Evolutionary conservation across 2,888 invertebrate species (phyloP), one percentile per base, ranked within the genome.

Genomic region (Xylocampa areola): DNA sequence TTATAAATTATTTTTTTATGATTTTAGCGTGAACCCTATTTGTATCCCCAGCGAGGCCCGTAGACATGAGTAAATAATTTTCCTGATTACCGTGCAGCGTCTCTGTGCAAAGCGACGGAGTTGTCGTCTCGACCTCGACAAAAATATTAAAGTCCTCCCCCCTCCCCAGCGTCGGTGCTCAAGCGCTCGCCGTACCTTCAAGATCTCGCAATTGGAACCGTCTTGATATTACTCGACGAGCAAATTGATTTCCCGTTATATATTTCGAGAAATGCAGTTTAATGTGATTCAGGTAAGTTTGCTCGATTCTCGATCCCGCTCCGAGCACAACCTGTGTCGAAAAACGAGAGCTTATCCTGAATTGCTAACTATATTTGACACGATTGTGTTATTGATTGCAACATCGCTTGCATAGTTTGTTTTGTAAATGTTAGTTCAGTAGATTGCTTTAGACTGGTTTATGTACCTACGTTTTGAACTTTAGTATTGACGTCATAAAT

Each of bases 61-160:
- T 82, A 91, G 90, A 92, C 91, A 89, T 91, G 90, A 88, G 93
- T 93, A 93, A 93, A 93, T 92, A 93, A 92, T 92, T 92, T 91
- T 85, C 89, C 87, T 93, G 92, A 92, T 93, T 93, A 92, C 91
- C 89, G 91, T 84, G 85, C 87, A 79, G 73, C 90, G 87, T 87
- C 89, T 84, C 80, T 77, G 79, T 77, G 81, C 78, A 80, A 76
- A 76, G 71, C 71, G 79, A 63, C 63, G 48, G 62, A 68, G 79
- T 81, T 80, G 82, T 80, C 81, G 82, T 81, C 78, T 72, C 83
- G 79, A 82, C 83, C 82, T 78, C 85, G 78, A 79, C 85, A 87
- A 90, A 91, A 91, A 91, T 91, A 91, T 92, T 90, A 90, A 90
- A 92, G 82, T 77, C 74, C 73, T 77, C 74, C 73, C 63, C 57